phyloP scores from a whole-genome alignment of 2,888 invertebrate species.

The Heliconius charithonia region DNA sequence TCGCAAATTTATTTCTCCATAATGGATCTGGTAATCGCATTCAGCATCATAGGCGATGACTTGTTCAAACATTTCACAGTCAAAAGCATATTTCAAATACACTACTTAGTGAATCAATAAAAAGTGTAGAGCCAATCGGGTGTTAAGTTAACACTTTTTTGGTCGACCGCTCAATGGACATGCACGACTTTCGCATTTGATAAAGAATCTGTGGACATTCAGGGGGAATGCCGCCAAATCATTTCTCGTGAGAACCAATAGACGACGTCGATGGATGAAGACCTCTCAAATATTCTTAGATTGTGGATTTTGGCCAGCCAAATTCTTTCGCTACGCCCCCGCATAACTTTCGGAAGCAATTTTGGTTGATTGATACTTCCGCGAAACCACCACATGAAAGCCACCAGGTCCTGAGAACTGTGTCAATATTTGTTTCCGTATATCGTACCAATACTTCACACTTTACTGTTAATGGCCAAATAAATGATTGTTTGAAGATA shows the following conservation, averaged over 20 bases:
- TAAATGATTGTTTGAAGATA: conserved; percentile 37
- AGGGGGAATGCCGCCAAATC: conserved; percentile 70
- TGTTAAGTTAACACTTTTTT: conserved; percentile 72
- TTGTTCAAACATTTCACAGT: conserved; percentile 27
- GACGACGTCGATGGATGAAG: conserved; percentile 61
- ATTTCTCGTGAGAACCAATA: conserved; percentile 81
- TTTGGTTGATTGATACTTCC: conserved; percentile 57
- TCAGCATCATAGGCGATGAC: neutral
- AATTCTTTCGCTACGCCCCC: conserved; percentile 77
- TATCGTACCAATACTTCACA: conserved; percentile 50
- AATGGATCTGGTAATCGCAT: conserved; percentile 29
- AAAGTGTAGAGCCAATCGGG: conserved; percentile 62
- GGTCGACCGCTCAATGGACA: conserved; percentile 72
- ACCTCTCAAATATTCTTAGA: conserved; percentile 68
- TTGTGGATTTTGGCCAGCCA: conserved; percentile 78
- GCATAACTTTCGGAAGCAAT: conserved; percentile 75
- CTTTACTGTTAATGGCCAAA: conserved; percentile 45
- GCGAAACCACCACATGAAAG: conserved; percentile 54
- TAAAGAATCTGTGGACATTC: conserved; percentile 72
- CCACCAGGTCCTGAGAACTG: conserved; percentile 70
- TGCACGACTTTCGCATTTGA: conserved; percentile 81
- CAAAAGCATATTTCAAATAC: conserved; percentile 41
- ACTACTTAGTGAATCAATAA: conserved; percentile 61
- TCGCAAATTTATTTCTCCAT: conserved; percentile 45
- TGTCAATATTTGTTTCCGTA: conserved; percentile 64